Base-by-base conservation (phyloP, 2,888 invertebrate species). In the Tubulanus polymorphus region DNA sequence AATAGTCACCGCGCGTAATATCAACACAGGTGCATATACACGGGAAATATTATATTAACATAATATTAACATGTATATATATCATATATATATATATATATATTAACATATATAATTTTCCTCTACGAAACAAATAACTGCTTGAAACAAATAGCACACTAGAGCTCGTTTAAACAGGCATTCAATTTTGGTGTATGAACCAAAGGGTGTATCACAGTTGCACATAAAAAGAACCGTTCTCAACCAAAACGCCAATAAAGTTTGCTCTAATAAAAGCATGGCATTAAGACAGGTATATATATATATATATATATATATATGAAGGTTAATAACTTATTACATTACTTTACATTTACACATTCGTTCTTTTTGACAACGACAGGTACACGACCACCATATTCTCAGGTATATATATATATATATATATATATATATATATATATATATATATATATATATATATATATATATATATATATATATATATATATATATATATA, bases 361-460 rank as follows among this genome's bases (percentile, higher is more conserved):
- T 29, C 15, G 20, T 2, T 25, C 10, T 29, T 15, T 5, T 28
- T 6, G 27, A 29, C 18, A 3, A 12, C 3, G 23, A 48, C 30
- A 48, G 12, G 10, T 28, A 48, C 2, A 28, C 2, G 20, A 2
- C 20, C n/a, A 20, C 27, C 20, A 48, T 2, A 8, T 3, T 29
- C 20, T 20, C 15, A 48, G 27, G 30, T 20, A 48, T 5, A 29
- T 29, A 28, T 29, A 27, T 3, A 28, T 15, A 48, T 48, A 28
- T 28, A 48, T 29, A 48, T 48, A 48, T 49, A 26, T 30, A 26
- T 6, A 46, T 10, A 35, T 27, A 50, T 30, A 8, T 26, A 46
- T 51, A 32, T 26, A 51, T 45, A 32, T 18, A 51, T 51, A 32
- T 29, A 51, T 15, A 32, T 27, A 51, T 45, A 32, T 27, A 51